Conservation (phyloP, 2,113 vertebrate genomes). For the Aldabrachelys gigantea region DNA sequence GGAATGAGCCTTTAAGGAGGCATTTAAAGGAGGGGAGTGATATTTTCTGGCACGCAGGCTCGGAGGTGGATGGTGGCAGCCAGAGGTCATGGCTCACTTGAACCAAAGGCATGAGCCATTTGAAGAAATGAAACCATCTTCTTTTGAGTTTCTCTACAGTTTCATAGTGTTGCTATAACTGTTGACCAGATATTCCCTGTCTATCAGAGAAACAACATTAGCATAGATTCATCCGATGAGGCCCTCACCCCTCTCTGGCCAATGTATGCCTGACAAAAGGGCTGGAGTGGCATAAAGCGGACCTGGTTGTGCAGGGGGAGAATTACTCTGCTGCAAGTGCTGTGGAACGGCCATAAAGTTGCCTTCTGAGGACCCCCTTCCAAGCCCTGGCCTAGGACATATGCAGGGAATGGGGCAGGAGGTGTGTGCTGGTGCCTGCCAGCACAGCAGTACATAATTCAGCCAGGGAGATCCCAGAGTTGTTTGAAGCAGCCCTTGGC, state of each 20-base stretch:
- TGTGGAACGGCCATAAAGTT: not conserved
- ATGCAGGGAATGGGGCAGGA: not conserved
- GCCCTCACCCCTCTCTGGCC: not conserved
- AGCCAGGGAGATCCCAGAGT: not conserved
- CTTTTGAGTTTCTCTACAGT: not conserved
- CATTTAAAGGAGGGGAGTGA: not conserved
- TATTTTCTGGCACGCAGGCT: not conserved
- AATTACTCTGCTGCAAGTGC: not conserved
- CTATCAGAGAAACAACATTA: not conserved
- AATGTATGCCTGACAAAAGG: not conserved
- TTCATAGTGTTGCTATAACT: not conserved
- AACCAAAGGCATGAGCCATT: not conserved
- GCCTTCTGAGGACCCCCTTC: not conserved
- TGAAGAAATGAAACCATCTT: not conserved
- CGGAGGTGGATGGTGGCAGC: rapidly evolving
- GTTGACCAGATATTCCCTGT: not conserved
- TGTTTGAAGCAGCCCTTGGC: not conserved
- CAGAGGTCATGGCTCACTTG: not conserved
- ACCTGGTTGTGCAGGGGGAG: too few species aligned
- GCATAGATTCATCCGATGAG: not conserved
- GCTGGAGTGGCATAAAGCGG: not conserved
- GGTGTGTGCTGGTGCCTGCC: not conserved
- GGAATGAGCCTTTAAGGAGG: not conserved
- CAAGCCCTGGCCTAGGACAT: not conserved
- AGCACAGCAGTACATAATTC: not conserved